Conservation (phyloP, 1,140 invertebrate genomes). For the Oncopodura yosiiana region DNA sequence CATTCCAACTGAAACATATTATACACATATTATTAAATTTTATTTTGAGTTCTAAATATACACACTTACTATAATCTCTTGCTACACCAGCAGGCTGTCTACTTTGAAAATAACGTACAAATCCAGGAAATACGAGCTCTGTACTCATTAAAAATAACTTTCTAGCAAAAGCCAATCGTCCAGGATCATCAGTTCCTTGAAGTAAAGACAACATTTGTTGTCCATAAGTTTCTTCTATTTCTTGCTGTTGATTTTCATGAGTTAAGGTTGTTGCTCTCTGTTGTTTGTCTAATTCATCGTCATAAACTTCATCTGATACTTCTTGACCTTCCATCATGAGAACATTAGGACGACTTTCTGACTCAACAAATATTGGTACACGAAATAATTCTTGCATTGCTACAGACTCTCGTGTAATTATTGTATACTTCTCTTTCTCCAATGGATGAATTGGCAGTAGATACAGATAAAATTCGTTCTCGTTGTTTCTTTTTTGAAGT, state of each 20-base stretch:
- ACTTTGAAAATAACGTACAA: constrained; percentile 1
- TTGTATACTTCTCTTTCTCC: not conserved
- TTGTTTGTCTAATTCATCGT: no score
- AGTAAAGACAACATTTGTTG: constrained; percentile 5
- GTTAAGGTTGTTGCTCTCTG: not conserved
- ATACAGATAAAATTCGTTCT: no score
- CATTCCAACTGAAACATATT: constrained; percentile 5
- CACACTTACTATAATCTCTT: constrained; percentile 10
- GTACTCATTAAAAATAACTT: constrained; percentile 16
- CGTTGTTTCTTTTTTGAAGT: no score
- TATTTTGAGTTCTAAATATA: not conserved
- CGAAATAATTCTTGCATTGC: constrained; percentile 6
- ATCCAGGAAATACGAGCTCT: constrained; percentile 19
- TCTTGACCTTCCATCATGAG: not conserved
- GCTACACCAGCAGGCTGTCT: constrained; percentile 1
- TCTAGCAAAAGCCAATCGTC: constrained; percentile 8
- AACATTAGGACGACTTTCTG: not conserved
- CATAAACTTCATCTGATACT: not conserved
- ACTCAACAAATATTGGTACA: constrained; percentile 7
- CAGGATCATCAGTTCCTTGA: constrained; percentile 7
- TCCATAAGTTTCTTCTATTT: not conserved
- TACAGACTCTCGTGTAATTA: not conserved
- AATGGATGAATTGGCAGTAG: not conserved
- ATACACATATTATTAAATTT: not conserved
- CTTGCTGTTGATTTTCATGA: not conserved